phyloP scores from a whole-genome alignment of 2,888 invertebrate genomes.

The Asteroscopus sphinx region DNA sequence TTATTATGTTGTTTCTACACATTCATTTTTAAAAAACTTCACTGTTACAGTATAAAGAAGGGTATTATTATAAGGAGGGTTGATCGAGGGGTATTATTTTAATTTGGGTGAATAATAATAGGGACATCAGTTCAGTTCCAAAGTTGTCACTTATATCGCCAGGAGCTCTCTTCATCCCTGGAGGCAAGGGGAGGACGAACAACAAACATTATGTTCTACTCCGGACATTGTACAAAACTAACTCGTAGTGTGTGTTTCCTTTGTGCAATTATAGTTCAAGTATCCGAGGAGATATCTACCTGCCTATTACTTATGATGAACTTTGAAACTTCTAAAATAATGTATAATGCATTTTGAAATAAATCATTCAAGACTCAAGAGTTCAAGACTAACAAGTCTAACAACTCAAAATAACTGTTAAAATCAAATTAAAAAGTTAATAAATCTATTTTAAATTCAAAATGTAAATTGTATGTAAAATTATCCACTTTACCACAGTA shows the following conservation, averaged over 20 bases:
- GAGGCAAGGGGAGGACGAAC: slow-evolving; percentile 26
- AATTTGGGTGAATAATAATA: slow-evolving; percentile 12
- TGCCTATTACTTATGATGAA: neutral
- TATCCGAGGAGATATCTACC: neutral
- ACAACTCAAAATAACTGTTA: neutral
- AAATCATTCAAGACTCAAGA: neutral
- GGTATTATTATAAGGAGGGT: slow-evolving; percentile 1
- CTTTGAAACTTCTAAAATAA: neutral
- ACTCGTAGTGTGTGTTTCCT: slow-evolving; percentile 9
- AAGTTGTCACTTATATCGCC: slow-evolving; percentile 30
- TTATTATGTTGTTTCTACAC: slow-evolving; percentile 16
- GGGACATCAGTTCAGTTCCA: slow-evolving; percentile 8
- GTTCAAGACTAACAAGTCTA: too few relatives aligned
- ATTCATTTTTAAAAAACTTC: neutral
- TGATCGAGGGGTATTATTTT: slow-evolving; percentile 2
- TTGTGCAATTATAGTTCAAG: slow-evolving; percentile 20
- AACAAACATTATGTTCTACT: slow-evolving; percentile 31
- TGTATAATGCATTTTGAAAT: neutral
- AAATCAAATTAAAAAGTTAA: slow-evolving; percentile 5
- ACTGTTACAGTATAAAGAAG: too few relatives aligned
- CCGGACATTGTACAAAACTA: slow-evolving; percentile 28
- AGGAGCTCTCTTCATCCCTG: slow-evolving; percentile 12
- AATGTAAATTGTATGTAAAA: slow-evolving; percentile 16
- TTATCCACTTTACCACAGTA: slow-evolving; percentile 12
- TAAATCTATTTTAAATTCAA: slow-evolving; percentile 6